phyloP scores from a whole-genome alignment of 2,797 vertebrate species.

The Typhlichthys subterraneus region DNA sequence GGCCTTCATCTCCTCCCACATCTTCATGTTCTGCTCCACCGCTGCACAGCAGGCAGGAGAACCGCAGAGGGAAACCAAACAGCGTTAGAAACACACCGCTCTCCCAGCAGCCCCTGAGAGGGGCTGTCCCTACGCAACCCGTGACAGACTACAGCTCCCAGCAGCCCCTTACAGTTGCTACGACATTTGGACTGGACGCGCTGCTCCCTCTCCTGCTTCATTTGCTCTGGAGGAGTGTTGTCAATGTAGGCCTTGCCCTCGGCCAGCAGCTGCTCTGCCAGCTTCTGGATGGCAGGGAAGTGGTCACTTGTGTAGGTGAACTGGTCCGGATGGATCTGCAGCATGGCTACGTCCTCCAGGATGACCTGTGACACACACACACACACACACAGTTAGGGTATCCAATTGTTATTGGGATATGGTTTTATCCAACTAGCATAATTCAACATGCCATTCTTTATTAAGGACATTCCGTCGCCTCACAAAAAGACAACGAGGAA shows the following conservation, averaged over 20 bases:
- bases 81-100: neutral
- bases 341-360: constrained; percentile 94
- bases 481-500: too few relatives aligned
- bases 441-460: too few relatives aligned
- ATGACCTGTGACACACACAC: constrained; percentile 85
- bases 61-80: neutral
- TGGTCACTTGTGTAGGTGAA: constrained; percentile 98
- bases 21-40: constrained; percentile 91
- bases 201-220: constrained; percentile 96
- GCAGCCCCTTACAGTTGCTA: constrained; percentile 82
- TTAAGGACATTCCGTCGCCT: too few relatives aligned
- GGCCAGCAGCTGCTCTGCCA: constrained; percentile 88
- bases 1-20: constrained; percentile 97
- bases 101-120: too few relatives aligned
- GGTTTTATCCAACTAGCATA: too few relatives aligned
- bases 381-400: neutral
- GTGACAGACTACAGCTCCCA: neutral
- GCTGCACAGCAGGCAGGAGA: constrained; percentile 66
- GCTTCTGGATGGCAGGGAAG: constrained; percentile 86
- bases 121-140: too few relatives aligned
- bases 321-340: constrained; percentile 94
- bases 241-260: constrained; percentile 95
- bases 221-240: constrained; percentile 90
- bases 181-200: constrained; percentile 87
- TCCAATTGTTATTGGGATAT: too few relatives aligned